A percentile compares a stretch with the other conserved stretches of the same genome.
Evolutionary conservation across 2,113 vertebrate species (phyloP).

Genomic region (Crotalus horridus): DNA sequence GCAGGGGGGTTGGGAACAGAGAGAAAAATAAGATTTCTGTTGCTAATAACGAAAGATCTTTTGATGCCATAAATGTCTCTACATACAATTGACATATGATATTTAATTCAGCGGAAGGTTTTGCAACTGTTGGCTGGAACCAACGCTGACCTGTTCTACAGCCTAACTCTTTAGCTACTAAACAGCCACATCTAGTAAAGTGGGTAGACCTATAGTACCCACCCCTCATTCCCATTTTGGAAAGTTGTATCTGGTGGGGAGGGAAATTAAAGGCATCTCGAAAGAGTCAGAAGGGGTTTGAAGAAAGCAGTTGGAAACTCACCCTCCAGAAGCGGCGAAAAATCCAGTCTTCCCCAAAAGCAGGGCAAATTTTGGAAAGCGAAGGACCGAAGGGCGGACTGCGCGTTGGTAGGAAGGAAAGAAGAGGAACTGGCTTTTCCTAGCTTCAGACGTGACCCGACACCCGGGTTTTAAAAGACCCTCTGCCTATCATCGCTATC

Average conservation of each 20-base stretch:
- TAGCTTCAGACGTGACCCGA: background rate
- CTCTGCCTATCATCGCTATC: background rate
- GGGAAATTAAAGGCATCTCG: constrained; percentile 16
- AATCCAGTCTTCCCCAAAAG: constrained; percentile 53
- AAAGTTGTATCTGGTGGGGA: constrained; percentile 22
- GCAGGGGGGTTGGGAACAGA: background rate
- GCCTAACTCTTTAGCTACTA: constrained; percentile 48
- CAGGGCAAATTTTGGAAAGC: constrained; percentile 39
- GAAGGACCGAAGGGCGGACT: background rate
- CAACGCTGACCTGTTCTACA: constrained; percentile 39
- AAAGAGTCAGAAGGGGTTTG: background rate
- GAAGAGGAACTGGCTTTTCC: background rate
- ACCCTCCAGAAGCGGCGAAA: constrained; percentile 63
- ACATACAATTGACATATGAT: background rate
- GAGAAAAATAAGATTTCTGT: constrained; percentile 42
- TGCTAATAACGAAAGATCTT: constrained; percentile 14
- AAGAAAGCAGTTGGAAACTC: constrained; percentile 66
- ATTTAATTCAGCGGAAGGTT: background rate
- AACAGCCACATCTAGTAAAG: constrained; percentile 20
- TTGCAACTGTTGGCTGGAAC: constrained; percentile 20
- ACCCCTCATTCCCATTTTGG: constrained; percentile 26
- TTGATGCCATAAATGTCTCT: background rate
- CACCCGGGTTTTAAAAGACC: background rate
- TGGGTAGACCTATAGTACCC: background rate
- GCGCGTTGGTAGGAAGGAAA: constrained; percentile 31